These are phyloP conservation scores for Gnatocerus cornutus DNA, from an alignment of 2,888 invertebrate species.

Conservation along the genomic window DNA sequence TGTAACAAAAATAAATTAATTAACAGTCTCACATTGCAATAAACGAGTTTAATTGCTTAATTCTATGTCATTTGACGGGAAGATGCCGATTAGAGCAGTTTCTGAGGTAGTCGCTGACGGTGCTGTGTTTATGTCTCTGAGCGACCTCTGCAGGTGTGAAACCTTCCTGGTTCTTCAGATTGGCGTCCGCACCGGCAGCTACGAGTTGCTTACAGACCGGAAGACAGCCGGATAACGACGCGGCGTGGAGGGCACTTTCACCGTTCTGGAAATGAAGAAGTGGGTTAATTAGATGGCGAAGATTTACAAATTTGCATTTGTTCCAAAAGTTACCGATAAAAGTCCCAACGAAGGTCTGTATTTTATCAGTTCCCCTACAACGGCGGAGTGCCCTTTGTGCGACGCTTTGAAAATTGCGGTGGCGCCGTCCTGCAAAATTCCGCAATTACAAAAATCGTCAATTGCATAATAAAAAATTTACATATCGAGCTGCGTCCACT, in stretches of 20 bases:
- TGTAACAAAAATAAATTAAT: conserved; percentile 31
- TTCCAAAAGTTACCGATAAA: conserved; percentile 78
- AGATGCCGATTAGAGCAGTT: conserved; percentile 66
- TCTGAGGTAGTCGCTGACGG: conserved; percentile 75
- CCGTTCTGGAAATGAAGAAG: conserved; percentile 84
- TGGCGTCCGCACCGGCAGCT: conserved; percentile 80
- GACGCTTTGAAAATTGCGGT: conserved; percentile 96
- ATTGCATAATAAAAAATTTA: conserved; percentile 64
- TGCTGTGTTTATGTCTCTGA: conserved; percentile 71
- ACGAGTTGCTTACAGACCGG: conserved; percentile 84
- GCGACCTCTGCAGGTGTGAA: conserved; percentile 81
- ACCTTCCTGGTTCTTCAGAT: conserved; percentile 82
- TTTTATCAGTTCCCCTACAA: conserved; percentile 87
- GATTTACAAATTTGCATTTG: neutral
- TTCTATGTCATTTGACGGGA: conserved; percentile 34
- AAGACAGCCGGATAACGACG: conserved; percentile 90
- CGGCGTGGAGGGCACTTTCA: conserved; percentile 92
- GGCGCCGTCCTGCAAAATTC: conserved; percentile 85
- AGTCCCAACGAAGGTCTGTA: conserved; percentile 87
- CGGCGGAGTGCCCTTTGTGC: conserved; percentile 93
- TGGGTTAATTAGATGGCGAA: neutral
- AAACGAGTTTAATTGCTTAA: conserved; percentile 28
- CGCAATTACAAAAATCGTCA: conserved; percentile 36
- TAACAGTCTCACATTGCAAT: conserved; percentile 31
- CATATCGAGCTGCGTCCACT: conserved; percentile 87